phyloP scores from a whole-genome alignment of 2,888 invertebrate genomes.

The Asteroscopus sphinx region DNA sequence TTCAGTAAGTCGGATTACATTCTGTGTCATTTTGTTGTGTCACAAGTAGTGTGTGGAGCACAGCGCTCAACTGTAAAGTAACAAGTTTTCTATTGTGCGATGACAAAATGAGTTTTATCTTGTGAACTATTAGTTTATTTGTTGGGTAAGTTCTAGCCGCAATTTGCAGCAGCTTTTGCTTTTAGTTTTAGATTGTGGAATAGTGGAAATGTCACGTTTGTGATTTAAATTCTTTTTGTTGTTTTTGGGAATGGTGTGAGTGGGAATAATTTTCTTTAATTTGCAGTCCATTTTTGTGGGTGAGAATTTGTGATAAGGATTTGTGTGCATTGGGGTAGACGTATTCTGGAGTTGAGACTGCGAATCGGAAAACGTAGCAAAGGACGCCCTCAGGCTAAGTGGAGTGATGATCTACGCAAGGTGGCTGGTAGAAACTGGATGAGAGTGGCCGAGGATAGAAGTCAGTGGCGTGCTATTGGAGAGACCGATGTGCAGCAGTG shows the following conservation, averaged over 20 bases:
- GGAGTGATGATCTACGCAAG: too few relatives aligned
- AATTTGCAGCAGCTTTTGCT: slow-evolving; percentile 24
- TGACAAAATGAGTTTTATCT: slow-evolving; percentile 46
- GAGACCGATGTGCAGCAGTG: too few relatives aligned
- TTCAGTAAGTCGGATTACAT: slow-evolving; percentile 52
- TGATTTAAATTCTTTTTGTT: neutral
- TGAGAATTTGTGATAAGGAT: too few relatives aligned
- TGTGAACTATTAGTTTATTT: slow-evolving; percentile 45
- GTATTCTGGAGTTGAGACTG: too few relatives aligned
- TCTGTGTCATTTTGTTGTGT: slow-evolving; percentile 46
- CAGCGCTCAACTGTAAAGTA: slow-evolving; percentile 25
- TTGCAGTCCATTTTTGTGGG: too few relatives aligned
- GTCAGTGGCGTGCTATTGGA: too few relatives aligned
- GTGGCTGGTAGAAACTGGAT: too few relatives aligned
- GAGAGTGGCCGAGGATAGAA: too few relatives aligned
- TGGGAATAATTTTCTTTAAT: too few relatives aligned
- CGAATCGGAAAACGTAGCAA: too few relatives aligned
- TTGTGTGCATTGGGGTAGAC: too few relatives aligned
- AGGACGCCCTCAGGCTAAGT: too few relatives aligned
- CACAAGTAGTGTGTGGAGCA: slow-evolving; percentile 15
- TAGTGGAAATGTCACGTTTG: slow-evolving; percentile 2
- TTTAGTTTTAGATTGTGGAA: slow-evolving; percentile 13
- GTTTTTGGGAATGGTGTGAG: neutral
- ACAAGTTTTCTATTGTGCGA: slow-evolving; percentile 52
- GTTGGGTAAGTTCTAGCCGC: slow-evolving; percentile 12